Evolutionary conservation across 2,113 vertebrate species (phyloP).

Genomic region (Pseudorectes ferrugineus): DNA sequence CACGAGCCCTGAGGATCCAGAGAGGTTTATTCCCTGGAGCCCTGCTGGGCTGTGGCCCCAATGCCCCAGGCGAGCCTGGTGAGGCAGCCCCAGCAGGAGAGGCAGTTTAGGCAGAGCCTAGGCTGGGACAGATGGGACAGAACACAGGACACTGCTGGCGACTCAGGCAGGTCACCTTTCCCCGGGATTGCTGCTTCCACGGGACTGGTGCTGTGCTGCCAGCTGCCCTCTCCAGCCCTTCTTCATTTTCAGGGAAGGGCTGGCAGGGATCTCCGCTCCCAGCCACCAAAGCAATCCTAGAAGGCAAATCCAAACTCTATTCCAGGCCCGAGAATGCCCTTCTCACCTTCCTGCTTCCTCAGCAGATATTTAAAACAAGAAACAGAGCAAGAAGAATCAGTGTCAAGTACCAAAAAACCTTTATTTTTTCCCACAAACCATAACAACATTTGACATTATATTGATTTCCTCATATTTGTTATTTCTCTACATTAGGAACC

Average conservation of each 20-base stretch:
- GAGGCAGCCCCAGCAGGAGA: background rate
- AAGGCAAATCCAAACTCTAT: background rate
- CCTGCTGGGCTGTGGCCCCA: too few species aligned
- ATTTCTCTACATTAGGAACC: slow-evolving; percentile 74
- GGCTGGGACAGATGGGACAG: background rate
- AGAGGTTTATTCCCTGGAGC: background rate
- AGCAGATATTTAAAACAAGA: background rate
- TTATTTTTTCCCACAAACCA: slow-evolving; percentile 62
- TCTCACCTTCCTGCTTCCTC: background rate
- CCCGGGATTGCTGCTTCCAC: fast-evolving
- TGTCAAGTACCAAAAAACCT: slow-evolving; percentile 65
- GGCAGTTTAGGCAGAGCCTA: background rate
- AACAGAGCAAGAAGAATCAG: background rate
- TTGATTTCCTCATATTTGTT: slow-evolving; percentile 71
- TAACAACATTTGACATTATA: slow-evolving; percentile 71
- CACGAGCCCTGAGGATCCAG: fast-evolving
- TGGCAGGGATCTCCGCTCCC: background rate
- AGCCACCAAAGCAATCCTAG: background rate
- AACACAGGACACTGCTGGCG: fast-evolving
- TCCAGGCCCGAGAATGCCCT: background rate
- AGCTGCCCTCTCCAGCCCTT: background rate
- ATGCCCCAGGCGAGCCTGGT: background rate
- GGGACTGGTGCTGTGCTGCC: background rate
- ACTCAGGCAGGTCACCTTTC: background rate
- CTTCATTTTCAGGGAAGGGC: background rate